Conservation (phyloP, 2,113 vertebrate genomes). For the Dipodomys spectabilis region DNA sequence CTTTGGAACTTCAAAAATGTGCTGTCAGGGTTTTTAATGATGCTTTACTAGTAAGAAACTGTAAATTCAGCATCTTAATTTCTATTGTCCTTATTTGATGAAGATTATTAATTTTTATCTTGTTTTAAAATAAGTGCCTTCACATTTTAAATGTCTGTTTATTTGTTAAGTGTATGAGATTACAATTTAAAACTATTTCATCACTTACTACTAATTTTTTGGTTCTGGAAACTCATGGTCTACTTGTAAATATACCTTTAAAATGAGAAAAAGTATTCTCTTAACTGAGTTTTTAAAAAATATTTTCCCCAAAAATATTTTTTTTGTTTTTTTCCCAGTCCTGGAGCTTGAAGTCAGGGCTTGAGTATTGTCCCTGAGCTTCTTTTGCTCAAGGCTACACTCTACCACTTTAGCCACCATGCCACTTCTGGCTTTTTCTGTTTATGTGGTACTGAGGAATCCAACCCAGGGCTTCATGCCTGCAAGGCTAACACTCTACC, state of each 20-base stretch:
- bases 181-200: constrained; percentile 51
- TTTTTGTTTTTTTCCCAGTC: no score
- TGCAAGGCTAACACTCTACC: no score
- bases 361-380: no score
- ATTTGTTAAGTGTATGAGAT: constrained; percentile 43
- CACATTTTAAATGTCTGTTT: constrained; percentile 44
- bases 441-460: no score
- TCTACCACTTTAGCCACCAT: no score
- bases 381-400: no score
- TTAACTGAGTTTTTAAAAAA: not conserved
- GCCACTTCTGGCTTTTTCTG: no score
- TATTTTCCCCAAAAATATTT: no score
- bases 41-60: constrained; percentile 47
- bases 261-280: constrained; percentile 12
- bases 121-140: constrained; percentile 47
- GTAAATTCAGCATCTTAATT: constrained; percentile 42
- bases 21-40: constrained; percentile 57
- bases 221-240: constrained; percentile 13
- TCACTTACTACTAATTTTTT: constrained; percentile 20
- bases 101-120: constrained; percentile 47
- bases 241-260: constrained; percentile 5
- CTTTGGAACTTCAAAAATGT: constrained; percentile 63
- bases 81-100: constrained; percentile 53
- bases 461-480: no score
- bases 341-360: no score